These are phyloP conservation scores for Dolichopus griseipennis DNA, from an alignment of 2,888 invertebrate genomes.

Conservation along the genomic window DNA sequence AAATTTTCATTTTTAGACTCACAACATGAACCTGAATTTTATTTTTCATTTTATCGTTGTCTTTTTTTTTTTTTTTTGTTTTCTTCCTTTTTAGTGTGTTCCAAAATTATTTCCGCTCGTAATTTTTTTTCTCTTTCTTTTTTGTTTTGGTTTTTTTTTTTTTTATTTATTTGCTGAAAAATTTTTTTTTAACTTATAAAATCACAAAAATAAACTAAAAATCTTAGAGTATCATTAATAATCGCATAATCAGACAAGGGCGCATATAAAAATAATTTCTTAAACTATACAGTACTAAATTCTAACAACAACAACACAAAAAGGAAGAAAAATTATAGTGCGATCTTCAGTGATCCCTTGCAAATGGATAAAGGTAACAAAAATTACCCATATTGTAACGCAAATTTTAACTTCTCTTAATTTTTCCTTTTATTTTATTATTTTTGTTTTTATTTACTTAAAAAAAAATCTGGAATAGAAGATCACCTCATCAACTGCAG, in stretches of 20 bases:
- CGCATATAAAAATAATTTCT: conserved; percentile 22
- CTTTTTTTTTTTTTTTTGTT: background rate
- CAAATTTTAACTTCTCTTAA: background rate
- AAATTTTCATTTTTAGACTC: conserved; percentile 26
- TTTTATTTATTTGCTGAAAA: conserved; percentile 8
- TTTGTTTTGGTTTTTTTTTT: background rate
- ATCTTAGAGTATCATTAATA: conserved; percentile 26
- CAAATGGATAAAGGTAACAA: background rate
- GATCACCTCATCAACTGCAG: background rate
- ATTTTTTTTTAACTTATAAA: conserved; percentile 7
- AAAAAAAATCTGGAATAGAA: background rate
- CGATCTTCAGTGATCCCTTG: background rate
- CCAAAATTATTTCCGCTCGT: background rate
- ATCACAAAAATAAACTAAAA: background rate
- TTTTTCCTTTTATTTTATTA: too few relatives aligned
- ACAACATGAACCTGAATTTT: conserved; percentile 23
- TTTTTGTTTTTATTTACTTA: background rate
- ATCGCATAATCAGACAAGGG: conserved; percentile 29
- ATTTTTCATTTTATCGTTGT: conserved; percentile 11
- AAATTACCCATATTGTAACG: conserved; percentile 3
- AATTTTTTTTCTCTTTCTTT: background rate
- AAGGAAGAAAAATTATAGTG: background rate
- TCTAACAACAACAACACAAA: conserved; percentile 16
- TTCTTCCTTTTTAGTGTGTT: background rate
- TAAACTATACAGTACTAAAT: conserved; percentile 19